Conservation (phyloP, 2,797 vertebrate genomes). For the Chiroxiphia lanceolata region DNA sequence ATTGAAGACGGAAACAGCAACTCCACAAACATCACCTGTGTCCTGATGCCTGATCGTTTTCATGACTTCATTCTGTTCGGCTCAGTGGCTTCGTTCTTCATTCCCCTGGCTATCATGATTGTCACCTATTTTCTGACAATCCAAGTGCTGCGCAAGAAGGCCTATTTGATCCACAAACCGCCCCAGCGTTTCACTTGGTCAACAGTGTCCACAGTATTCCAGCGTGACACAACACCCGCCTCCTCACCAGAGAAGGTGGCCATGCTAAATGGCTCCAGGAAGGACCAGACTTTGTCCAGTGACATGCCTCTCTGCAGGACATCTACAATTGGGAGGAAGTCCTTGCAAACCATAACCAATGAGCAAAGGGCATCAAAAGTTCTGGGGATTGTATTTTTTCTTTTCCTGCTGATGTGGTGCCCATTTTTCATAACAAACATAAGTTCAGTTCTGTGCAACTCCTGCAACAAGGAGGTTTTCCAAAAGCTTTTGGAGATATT, state of each 20-base stretch:
- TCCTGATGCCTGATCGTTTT: slow-evolving; percentile 85
- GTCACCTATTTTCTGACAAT: slow-evolving; percentile 95
- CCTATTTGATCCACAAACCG: slow-evolving; percentile 86
- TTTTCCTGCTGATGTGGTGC: slow-evolving; percentile 98
- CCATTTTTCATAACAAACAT: slow-evolving; percentile 98
- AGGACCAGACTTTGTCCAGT: slow-evolving; percentile 67
- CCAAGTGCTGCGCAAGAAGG: slow-evolving; percentile 89
- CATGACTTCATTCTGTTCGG: slow-evolving; percentile 92
- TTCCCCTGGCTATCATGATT: slow-evolving; percentile 93
- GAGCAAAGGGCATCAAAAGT: slow-evolving; percentile 97
- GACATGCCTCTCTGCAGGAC: slow-evolving; percentile 81
- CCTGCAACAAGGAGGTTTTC: slow-evolving; percentile 82
- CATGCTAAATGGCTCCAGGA: slow-evolving; percentile 76
- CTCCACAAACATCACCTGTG: slow-evolving; percentile 84
- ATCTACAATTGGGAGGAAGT: slow-evolving; percentile 90
- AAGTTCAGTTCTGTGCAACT: slow-evolving; percentile 88
- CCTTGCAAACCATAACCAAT: slow-evolving; percentile 92
- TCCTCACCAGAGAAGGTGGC: slow-evolving; percentile 80
- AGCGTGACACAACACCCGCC: slow-evolving; percentile 75
- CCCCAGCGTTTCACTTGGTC: slow-evolving; percentile 83
- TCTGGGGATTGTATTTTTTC: slow-evolving; percentile 93
- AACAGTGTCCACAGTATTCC: slow-evolving; percentile 86
- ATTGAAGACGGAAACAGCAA: slow-evolving; percentile 80
- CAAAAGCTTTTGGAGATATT: slow-evolving; percentile 92
- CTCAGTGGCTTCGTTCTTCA: slow-evolving; percentile 91